Base-by-base conservation (phyloP, 2,113 vertebrate species). In the Nothoprocta pentlandii region DNA sequence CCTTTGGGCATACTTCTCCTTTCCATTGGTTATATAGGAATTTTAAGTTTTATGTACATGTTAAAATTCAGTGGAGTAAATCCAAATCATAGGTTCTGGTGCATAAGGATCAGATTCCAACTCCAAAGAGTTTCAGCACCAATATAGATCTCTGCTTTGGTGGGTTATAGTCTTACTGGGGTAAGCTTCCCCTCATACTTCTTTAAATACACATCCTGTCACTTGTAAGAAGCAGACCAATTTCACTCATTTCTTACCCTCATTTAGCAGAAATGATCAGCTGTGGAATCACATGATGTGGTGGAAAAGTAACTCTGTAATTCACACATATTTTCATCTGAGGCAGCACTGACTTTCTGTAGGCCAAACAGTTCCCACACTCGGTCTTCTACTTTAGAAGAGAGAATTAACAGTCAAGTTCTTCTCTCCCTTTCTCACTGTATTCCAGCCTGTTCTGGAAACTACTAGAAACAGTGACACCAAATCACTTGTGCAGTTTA, bases 1-100 rank as follows among this genome's bases (percentile, higher is more conserved):
- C 3, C 12, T 68, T 47, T 22, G 39, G 53, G 12, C 5, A 70
- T 59, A 41, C 11, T 67, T 87, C 53, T 75, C 78, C 59, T 75
- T 78, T 86, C 30, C 39, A 42, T 3, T 56, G 32, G 3, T 54
- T 95, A 93, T 73, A 62, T 76, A 79, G 34, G 62, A 56, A 41
- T 69, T 51, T 61, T 73, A 85, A 79, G 32, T 9, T 21, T 73
- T 79, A 76, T 4, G 2, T 26, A 56, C 0, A 0, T 51, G 13
- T 32, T 81, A 22, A 81, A 12, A 1, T 64, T 39, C 89, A 7
- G 12, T 58, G 6, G 23, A 39, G 36, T 63, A 76, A 87, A 71
- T 56, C 12, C 47, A 63, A 28, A 73, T 80, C 42, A 64, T 67
- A 19, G 3, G 20, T 47, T 85, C 75, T 81, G 12, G 41, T 74